These are phyloP conservation scores for Tympanuchus pallidicinctus DNA, from an alignment of 2,113 vertebrate species.

Conservation along the genomic window DNA sequence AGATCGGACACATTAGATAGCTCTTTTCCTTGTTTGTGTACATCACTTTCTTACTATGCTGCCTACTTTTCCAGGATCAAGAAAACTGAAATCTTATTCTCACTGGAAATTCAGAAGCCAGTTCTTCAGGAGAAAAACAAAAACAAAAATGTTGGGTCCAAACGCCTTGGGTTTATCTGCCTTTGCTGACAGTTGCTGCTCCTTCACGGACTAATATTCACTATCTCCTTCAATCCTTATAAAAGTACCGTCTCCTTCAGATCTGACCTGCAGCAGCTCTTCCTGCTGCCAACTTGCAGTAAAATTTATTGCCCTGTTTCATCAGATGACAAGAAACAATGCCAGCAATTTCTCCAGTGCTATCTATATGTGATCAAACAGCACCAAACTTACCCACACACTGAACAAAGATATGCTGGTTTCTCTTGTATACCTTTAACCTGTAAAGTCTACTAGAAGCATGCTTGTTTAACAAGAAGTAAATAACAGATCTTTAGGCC, in stretches of 20 bases:
- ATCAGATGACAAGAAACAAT: slow-evolving; percentile 70
- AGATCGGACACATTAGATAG: not conserved
- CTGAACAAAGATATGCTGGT: not conserved
- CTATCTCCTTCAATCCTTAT: slow-evolving; percentile 41
- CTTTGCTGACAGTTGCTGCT: not conserved
- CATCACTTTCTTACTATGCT: not conserved
- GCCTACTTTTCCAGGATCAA: not conserved
- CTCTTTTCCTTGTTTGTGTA: not conserved
- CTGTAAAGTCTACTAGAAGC: slow-evolving; percentile 42
- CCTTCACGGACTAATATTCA: not conserved
- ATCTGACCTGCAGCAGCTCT: slow-evolving; percentile 44
- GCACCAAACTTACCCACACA: not conserved
- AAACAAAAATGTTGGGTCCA: not conserved
- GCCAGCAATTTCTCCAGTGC: not conserved
- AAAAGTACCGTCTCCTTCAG: slow-evolving; percentile 46
- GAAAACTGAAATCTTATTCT: not conserved
- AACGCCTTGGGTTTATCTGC: not conserved
- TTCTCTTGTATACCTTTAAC: slow-evolving; percentile 40
- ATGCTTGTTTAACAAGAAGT: slow-evolving; percentile 51
- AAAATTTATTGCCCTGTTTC: slow-evolving; percentile 72
- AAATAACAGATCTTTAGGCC: slow-evolving; percentile 20
- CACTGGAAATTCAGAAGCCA: not conserved
- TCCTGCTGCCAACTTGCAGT: not conserved
- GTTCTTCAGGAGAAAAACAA: not conserved
- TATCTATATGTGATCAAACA: slow-evolving; percentile 52